phyloP scores from a whole-genome alignment of 2,888 invertebrate genomes.

The Athripsodes cinereus region DNA sequence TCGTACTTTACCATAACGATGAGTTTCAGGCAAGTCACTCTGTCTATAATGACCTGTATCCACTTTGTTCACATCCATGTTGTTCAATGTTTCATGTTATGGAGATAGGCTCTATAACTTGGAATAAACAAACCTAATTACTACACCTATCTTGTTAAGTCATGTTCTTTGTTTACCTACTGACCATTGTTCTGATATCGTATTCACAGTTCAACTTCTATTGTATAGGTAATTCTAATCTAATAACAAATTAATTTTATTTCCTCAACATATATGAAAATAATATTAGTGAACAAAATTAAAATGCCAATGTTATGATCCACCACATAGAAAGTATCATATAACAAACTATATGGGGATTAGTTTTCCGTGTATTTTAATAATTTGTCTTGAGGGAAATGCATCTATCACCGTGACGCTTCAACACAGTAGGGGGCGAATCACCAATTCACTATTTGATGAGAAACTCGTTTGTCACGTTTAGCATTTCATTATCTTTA shows the following conservation, averaged over 20 bases:
- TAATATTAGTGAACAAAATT: no score
- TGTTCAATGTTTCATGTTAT: slow-evolving; percentile 11
- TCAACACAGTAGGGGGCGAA: slow-evolving; percentile 18
- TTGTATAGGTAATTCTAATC: no score
- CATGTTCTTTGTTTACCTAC: background rate
- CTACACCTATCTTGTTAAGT: background rate
- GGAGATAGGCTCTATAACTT: background rate
- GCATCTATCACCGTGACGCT: slow-evolving; percentile 14
- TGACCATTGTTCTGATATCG: background rate
- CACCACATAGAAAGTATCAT: no score
- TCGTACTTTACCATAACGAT: slow-evolving; percentile 37
- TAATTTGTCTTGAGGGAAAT: slow-evolving; percentile 22
- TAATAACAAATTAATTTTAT: no score
- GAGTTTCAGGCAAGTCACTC: slow-evolving; percentile 37
- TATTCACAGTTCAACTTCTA: background rate
- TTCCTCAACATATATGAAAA: no score
- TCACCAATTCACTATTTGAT: slow-evolving; percentile 23
- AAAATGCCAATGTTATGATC: no score
- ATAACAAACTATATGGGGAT: no score
- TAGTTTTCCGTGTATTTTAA: slow-evolving; percentile 20
- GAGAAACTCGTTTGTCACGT: slow-evolving; percentile 20
- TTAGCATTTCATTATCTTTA: slow-evolving; percentile 15
- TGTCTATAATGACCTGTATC: slow-evolving; percentile 32
- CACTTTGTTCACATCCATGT: slow-evolving; percentile 32
- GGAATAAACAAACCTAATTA: background rate